phyloP scores from a whole-genome alignment of 2,888 invertebrate species.

The Dynastes maya region DNA sequence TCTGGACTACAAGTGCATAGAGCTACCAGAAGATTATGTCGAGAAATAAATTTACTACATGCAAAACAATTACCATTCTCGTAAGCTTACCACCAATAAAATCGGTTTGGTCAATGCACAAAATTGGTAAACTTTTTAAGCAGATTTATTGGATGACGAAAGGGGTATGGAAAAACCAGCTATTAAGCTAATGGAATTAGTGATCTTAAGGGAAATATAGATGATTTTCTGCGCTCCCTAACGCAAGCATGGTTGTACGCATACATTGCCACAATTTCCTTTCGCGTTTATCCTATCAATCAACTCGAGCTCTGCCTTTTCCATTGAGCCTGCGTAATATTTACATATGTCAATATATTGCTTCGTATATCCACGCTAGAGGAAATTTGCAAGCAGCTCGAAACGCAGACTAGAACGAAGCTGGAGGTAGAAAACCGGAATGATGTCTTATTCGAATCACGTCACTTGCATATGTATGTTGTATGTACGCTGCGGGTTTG shows the following conservation, averaged over 20 bases:
- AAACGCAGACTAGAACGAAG: background rate
- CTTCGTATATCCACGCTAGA: background rate
- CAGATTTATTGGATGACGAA: no score
- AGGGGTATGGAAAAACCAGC: no score
- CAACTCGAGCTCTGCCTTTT: slow-evolving; percentile 19
- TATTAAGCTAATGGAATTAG: no score
- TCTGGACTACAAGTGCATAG: no score
- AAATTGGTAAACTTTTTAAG: no score
- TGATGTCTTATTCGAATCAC: slow-evolving; percentile 5
- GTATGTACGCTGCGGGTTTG: background rate
- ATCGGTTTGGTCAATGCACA: no score
- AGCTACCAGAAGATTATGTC: no score
- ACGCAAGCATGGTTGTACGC: background rate
- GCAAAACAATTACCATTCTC: no score
- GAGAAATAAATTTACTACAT: no score
- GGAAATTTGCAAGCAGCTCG: slow-evolving; percentile 3
- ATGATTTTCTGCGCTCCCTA: background rate
- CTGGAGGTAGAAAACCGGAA: no score
- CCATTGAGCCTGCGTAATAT: slow-evolving; percentile 24
- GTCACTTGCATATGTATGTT: slow-evolving; percentile 7
- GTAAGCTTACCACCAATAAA: no score
- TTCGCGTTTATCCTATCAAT: slow-evolving; percentile 23
- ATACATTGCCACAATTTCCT: background rate
- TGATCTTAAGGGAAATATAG: no score
- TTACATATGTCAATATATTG: slow-evolving; percentile 35